phyloP scores from a whole-genome alignment of 2,797 vertebrate genomes.

The Arctocebus calabarensis region DNA sequence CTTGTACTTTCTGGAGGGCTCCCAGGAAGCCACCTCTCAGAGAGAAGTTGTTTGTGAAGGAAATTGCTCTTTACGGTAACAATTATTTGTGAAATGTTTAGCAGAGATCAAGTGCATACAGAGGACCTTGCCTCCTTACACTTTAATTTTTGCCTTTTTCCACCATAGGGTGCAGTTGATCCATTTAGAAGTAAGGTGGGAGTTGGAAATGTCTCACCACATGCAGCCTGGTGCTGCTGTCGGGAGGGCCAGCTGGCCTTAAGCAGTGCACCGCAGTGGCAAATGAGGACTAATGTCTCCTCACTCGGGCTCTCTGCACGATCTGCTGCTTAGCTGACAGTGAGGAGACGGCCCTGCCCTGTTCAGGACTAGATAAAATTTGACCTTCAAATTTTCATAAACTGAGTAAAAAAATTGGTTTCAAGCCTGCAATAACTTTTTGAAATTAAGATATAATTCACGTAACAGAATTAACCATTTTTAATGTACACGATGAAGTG shows the following conservation, averaged over 20 bases:
- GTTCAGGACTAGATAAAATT: neutral
- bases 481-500: neutral
- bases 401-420: neutral
- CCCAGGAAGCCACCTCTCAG: neutral
- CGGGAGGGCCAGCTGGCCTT: neutral
- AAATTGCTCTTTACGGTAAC: neutral
- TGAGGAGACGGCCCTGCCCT: neutral
- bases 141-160: neutral
- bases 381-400: neutral
- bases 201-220: neutral
- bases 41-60: neutral
- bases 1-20: conserved; percentile 16
- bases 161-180: neutral
- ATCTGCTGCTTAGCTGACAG: neutral
- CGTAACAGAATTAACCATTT: neutral
- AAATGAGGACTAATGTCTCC: neutral
- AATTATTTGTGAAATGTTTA: neutral
- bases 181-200: neutral
- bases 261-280: neutral
- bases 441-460: conserved; percentile 6
- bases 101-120: neutral
- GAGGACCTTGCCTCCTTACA: neutral
- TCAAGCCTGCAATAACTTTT: neutral
- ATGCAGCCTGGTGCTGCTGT: neutral
- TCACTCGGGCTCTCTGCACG: neutral